These are phyloP conservation scores for Cyaniris semiargus DNA, from an alignment of 2,888 invertebrate species.

Conservation along the genomic window DNA sequence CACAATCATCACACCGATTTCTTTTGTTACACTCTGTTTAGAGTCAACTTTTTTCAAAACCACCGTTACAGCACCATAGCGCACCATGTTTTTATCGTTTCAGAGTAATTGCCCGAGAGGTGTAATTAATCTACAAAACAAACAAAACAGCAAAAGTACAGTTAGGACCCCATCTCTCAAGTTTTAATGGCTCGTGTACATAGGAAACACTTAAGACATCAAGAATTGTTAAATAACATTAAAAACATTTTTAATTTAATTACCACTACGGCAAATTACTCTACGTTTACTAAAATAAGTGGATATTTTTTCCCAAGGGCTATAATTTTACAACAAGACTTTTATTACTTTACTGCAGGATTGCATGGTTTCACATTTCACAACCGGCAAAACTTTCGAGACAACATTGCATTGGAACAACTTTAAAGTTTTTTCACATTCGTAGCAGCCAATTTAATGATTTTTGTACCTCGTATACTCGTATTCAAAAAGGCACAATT, in stretches of 20 bases:
- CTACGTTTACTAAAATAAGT: not conserved
- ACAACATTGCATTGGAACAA: not conserved
- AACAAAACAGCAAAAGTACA: not conserved
- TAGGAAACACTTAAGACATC: not conserved
- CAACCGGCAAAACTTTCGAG: slow-evolving; percentile 19
- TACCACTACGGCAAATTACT: slow-evolving; percentile 49
- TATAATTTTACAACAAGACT: not conserved
- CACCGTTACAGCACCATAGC: slow-evolving; percentile 49
- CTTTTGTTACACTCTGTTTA: slow-evolving; percentile 73
- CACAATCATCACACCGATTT: slow-evolving; percentile 63
- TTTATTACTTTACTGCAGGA: not conserved
- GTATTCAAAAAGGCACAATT: not conserved
- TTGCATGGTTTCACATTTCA: not conserved
- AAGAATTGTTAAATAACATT: not conserved
- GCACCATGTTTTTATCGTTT: slow-evolving; percentile 33
- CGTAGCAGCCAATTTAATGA: not conserved
- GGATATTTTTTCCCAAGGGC: not conserved
- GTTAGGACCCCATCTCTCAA: not conserved
- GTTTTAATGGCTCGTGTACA: slow-evolving; percentile 51
- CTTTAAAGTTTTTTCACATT: not conserved
- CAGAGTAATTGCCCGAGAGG: not conserved
- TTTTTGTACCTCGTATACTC: too few species aligned
- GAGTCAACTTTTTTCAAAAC: slow-evolving; percentile 44
- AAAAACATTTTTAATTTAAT: slow-evolving; percentile 55
- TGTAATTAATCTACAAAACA: not conserved